Evolutionary conservation across 2,888 invertebrate species (phyloP).

Genomic region (Limnephilus auricula): DNA sequence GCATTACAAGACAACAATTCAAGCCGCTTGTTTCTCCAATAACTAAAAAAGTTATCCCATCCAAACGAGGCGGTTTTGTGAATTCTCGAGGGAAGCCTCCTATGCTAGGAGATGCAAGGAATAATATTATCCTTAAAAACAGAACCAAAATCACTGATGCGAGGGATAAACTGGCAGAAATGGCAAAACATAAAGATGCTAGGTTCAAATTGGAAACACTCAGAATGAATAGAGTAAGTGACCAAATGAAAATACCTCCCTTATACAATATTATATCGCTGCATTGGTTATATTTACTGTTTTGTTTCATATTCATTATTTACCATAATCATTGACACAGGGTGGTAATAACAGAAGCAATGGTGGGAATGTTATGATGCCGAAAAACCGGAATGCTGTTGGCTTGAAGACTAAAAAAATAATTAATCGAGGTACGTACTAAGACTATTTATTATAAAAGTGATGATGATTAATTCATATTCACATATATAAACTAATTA

Average conservation of each 20-base stretch:
- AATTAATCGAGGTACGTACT: conserved; percentile 57
- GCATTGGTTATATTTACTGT: neutral
- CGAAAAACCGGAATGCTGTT: conserved; percentile 54
- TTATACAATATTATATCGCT: neutral
- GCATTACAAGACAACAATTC: conserved; percentile 55
- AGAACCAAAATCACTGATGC: conserved; percentile 87
- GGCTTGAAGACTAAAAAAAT: conserved; percentile 56
- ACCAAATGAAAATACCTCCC: neutral
- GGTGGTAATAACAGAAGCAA: conserved; percentile 52
- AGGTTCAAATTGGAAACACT: conserved; percentile 84
- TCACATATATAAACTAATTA: neutral
- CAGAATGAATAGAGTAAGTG: conserved; percentile 74
- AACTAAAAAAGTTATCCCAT: conserved; percentile 10
- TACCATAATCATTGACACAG: neutral
- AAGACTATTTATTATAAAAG: neutral
- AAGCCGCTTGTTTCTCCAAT: conserved; percentile 42
- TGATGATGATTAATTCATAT: neutral
- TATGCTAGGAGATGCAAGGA: conserved; percentile 82
- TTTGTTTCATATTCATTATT: neutral
- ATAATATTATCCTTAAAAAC: conserved; percentile 88
- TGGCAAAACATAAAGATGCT: conserved; percentile 87
- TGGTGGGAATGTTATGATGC: conserved; percentile 47
- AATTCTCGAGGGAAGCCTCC: conserved; percentile 38
- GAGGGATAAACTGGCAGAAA: conserved; percentile 86
- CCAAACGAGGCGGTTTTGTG: conserved; percentile 51